phyloP scores from a whole-genome alignment of 1,140 invertebrate species.

The Coptotermes formosanus region DNA sequence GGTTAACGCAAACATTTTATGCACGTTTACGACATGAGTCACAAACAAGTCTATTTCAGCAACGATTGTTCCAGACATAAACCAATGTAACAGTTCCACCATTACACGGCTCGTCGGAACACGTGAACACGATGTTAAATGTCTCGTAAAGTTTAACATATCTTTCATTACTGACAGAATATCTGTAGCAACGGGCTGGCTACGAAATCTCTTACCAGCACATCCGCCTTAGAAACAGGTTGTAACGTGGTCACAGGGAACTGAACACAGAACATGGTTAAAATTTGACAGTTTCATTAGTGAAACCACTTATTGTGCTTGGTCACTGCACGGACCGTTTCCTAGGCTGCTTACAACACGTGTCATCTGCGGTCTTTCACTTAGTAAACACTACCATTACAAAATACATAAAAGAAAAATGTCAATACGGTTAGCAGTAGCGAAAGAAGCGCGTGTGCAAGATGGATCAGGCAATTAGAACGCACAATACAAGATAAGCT shows the following conservation, averaged over 20 bases:
- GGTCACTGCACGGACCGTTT: too few relatives aligned
- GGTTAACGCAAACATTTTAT: neutral
- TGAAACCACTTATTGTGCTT: neutral
- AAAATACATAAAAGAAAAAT: too few relatives aligned
- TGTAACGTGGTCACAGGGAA: neutral
- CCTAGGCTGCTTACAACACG: too few relatives aligned
- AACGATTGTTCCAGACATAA: neutral
- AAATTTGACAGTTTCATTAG: neutral
- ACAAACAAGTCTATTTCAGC: neutral
- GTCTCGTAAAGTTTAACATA: constrained; percentile 1
- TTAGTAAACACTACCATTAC: too few relatives aligned
- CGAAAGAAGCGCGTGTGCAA: too few relatives aligned
- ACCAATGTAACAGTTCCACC: neutral
- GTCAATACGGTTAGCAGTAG: too few relatives aligned
- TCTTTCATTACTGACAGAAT: neutral
- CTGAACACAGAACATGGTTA: neutral
- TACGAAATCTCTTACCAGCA: neutral
- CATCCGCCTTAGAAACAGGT: neutral
- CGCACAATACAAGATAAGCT: too few relatives aligned
- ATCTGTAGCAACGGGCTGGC: neutral
- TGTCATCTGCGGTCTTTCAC: too few relatives aligned
- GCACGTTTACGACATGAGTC: neutral
- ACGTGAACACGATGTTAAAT: neutral
- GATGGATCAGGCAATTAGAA: too few relatives aligned
- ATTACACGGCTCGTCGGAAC: neutral